Evolutionary conservation across 2,888 invertebrate genomes (phyloP).

Genomic region (Salpingus planirostris): DNA sequence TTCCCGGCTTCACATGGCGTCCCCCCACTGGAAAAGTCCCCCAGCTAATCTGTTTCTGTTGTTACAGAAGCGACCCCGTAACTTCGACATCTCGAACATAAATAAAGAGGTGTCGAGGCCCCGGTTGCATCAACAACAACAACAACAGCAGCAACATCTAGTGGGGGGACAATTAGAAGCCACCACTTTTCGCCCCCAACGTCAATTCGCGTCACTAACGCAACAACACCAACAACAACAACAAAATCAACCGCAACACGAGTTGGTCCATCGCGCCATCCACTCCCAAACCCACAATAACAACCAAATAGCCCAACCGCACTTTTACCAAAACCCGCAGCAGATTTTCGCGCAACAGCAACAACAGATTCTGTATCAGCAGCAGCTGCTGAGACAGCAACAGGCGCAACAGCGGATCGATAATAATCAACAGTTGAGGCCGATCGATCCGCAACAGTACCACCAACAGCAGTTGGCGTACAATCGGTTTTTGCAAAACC

Average conservation of each 20-base stretch:
- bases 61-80: constrained; percentile 40
- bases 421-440: constrained; percentile 14
- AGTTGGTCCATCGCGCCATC: constrained; percentile 4
- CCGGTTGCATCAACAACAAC: constrained; percentile 28
- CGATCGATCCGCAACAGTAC: constrained; percentile 24
- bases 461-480: constrained; percentile 24
- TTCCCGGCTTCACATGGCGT: background rate
- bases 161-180: constrained; percentile 39
- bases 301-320: constrained; percentile 24
- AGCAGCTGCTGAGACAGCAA: constrained; percentile 8
- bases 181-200: constrained; percentile 40
- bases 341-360: constrained; percentile 17
- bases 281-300: constrained; percentile 4
- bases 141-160: no score
- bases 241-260: constrained; percentile 9
- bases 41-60: constrained; percentile 28
- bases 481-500: constrained; percentile 26
- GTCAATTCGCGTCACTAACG: constrained; percentile 17
- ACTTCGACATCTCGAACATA: constrained; percentile 24
- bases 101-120: constrained; percentile 28
- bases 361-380: constrained; percentile 7
- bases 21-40: constrained; percentile 6
- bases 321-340: constrained; percentile 17
- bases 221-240: constrained; percentile 16
- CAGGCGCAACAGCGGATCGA: constrained; percentile 11